Percentiles rank a stretch among this genome's conserved stretches.
Conservation (phyloP, 2,888 invertebrate species). For the Cloeon dipterum region DNA sequence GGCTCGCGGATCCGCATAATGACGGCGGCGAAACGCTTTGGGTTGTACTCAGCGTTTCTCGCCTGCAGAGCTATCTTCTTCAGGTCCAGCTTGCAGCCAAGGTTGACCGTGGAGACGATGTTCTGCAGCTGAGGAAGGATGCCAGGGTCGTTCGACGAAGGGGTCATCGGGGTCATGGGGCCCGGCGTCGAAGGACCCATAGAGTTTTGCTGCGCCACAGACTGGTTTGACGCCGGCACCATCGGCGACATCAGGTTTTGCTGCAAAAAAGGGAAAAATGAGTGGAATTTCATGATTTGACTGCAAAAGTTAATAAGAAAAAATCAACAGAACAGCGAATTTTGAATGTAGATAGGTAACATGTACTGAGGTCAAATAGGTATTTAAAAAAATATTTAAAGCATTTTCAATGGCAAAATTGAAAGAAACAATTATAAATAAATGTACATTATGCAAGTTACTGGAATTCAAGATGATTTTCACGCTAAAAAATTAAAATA, state of each 20-base stretch:
- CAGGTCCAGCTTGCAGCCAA: conserved; percentile 83
- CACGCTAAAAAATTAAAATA: no score
- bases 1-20: conserved; percentile 82
- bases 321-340: not conserved
- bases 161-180: conserved; percentile 77
- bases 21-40: conserved; percentile 95
- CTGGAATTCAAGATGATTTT: no score
- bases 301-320: not conserved
- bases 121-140: conserved; percentile 91
- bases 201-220: conserved; percentile 21
- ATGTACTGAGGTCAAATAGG: no score
- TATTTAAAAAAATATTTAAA: no score
- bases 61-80: conserved; percentile 95
- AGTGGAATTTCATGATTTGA: not conserved
- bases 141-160: conserved; percentile 73
- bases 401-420: no score
- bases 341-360: no score
- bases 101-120: conserved; percentile 93
- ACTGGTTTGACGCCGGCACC: conserved; percentile 30
- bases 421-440: no score
- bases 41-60: conserved; percentile 97
- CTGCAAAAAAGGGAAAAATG: conserved; percentile 22
- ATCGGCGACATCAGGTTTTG: conserved; percentile 73
- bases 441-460: no score
- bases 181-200: conserved; percentile 51